Evolutionary conservation across 2,113 vertebrate genomes (phyloP).

Genomic region (Aleadryas rufinucha): DNA sequence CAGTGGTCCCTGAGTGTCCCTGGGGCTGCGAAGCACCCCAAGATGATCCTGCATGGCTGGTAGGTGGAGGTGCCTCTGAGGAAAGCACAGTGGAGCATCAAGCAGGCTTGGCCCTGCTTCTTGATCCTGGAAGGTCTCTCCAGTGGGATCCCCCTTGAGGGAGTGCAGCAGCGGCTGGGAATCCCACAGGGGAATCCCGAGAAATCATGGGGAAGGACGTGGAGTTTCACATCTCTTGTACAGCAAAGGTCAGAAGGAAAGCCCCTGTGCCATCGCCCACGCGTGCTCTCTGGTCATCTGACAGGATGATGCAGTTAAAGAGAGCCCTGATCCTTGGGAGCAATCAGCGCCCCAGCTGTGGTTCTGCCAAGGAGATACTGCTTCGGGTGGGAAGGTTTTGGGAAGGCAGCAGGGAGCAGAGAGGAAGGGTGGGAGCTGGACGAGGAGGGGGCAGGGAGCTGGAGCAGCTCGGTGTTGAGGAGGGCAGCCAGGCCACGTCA

Average conservation of each 20-base stretch:
- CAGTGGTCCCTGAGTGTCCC: rapidly evolving
- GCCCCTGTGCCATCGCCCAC: neutral
- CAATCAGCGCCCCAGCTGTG: neutral
- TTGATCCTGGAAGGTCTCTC: neutral
- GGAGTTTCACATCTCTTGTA: neutral
- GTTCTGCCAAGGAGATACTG: neutral
- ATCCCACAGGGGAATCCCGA: neutral
- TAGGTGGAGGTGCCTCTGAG: neutral
- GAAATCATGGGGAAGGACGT: neutral
- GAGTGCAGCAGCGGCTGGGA: rapidly evolving
- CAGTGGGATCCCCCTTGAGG: neutral
- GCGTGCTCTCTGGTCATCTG: neutral
- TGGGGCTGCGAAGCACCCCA: neutral
- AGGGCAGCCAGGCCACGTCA: neutral
- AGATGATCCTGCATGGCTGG: neutral
- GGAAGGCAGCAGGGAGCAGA: neutral
- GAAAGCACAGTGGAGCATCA: rapidly evolving
- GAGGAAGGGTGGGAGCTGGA: neutral
- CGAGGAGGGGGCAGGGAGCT: neutral
- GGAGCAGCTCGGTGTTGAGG: rapidly evolving
- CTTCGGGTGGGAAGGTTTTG: rapidly evolving
- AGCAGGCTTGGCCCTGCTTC: neutral
- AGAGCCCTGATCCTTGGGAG: neutral
- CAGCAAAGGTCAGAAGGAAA: neutral
- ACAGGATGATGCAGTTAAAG: neutral